phyloP scores from a whole-genome alignment of 2,113 vertebrate genomes.

The Agelaius tricolor region DNA sequence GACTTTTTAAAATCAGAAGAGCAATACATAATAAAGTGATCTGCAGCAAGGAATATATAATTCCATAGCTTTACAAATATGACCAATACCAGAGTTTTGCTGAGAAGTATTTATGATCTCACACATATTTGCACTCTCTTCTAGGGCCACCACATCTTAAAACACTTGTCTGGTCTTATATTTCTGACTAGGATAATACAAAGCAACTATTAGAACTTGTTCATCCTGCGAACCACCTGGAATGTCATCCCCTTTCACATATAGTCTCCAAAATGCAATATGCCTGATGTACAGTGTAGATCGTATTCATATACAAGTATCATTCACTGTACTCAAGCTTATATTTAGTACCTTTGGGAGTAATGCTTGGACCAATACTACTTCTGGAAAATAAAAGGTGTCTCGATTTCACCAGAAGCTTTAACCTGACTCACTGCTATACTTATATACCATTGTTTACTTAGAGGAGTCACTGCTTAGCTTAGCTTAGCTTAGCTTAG shows the following conservation, averaged over 20 bases:
- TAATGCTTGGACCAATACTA: background rate
- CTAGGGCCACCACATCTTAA: background rate
- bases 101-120: background rate
- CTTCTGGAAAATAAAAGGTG: background rate
- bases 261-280: background rate
- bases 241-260: background rate
- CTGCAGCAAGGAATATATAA: background rate
- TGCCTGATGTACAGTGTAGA: background rate
- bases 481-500: too few species aligned
- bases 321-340: background rate
- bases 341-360: background rate
- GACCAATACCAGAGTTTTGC: background rate
- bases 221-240: background rate
- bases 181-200: background rate
- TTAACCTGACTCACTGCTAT: background rate
- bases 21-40: background rate
- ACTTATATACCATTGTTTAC: background rate
- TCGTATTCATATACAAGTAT: background rate
- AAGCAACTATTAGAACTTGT: background rate
- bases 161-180: background rate
- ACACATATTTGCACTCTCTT: background rate
- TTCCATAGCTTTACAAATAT: background rate
- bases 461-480: background rate
- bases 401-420: background rate
- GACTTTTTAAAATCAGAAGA: background rate